A percentile compares a stretch with the other conserved stretches of the same genome.
Evolutionary conservation across 2,888 invertebrate genomes (phyloP).

Genomic region (Scrobipalpa atriplicella): DNA sequence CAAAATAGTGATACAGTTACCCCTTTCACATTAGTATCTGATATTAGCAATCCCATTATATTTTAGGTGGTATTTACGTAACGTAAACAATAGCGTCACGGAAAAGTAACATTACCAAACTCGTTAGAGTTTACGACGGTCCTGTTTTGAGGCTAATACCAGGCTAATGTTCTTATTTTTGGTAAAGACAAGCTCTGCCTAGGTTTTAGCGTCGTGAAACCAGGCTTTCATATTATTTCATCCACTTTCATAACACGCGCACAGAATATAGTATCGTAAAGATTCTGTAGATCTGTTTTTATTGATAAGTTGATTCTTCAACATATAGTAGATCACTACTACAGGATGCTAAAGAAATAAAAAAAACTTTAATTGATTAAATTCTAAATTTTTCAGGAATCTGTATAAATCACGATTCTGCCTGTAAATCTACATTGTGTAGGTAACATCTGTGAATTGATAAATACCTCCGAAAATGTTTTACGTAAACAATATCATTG

Average conservation of each 20-base stretch:
- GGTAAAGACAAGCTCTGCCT: not conserved
- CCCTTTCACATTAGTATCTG: not conserved
- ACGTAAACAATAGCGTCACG: not conserved
- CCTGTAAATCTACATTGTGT: too few relatives aligned
- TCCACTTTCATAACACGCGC: not conserved
- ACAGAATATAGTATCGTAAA: not conserved
- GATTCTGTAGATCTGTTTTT: not conserved
- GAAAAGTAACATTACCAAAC: conserved; percentile 2
- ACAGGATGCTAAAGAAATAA: too few relatives aligned
- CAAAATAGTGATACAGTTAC: too few relatives aligned
- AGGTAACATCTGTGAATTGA: too few relatives aligned
- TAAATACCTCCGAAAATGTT: not conserved
- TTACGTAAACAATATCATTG: not conserved
- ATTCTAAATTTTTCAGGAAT: too few relatives aligned
- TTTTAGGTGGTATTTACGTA: too few relatives aligned
- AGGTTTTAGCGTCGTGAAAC: not conserved
- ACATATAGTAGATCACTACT: too few relatives aligned
- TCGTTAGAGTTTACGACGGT: not conserved
- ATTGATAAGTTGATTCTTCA: not conserved
- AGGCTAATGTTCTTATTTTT: not conserved
- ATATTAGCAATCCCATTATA: too few relatives aligned
- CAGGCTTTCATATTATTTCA: not conserved
- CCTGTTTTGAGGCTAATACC: conserved; percentile 3
- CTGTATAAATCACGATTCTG: too few relatives aligned
- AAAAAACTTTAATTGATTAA: too few relatives aligned